A percentile compares a stretch with the other conserved stretches of the same genome.
phyloP scores from a whole-genome alignment of 2,797 vertebrate genomes.

The Masticophis lateralis region DNA sequence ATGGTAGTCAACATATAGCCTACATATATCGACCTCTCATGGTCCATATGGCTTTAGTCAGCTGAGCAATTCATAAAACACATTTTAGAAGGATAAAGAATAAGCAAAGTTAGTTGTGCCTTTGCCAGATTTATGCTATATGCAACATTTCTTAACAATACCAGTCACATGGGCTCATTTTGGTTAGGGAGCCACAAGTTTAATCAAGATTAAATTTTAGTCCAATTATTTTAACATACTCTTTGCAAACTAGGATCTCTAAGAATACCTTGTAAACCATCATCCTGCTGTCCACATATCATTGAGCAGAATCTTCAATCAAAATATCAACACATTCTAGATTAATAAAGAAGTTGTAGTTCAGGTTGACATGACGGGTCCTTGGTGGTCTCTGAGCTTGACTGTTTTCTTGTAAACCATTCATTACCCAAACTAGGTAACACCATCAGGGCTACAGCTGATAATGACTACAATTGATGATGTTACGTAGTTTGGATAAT shows the following conservation, averaged over 20 bases:
- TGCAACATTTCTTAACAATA: not conserved
- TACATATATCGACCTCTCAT: not conserved
- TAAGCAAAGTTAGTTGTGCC: not conserved
- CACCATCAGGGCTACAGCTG: not conserved
- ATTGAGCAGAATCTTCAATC: not conserved
- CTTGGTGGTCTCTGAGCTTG: not conserved
- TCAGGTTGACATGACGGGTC: not conserved
- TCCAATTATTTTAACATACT: not conserved
- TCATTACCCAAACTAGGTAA: not conserved
- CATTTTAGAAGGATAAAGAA: not conserved
- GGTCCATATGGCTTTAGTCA: not conserved
- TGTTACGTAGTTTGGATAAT: not conserved
- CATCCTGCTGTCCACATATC: not conserved
- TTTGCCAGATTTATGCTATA: not conserved
- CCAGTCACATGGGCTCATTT: not conserved
- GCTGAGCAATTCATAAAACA: not conserved
- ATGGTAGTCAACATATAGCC: not conserved
- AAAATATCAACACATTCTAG: not conserved
- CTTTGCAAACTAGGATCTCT: not conserved
- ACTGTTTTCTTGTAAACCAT: not conserved
- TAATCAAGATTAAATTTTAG: not conserved
- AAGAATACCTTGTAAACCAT: not conserved
- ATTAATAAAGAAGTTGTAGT: not conserved
- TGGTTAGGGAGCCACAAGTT: not conserved
- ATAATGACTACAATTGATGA: not conserved